Percentiles rank a stretch among this genome's conserved stretches.
Evolutionary conservation across 1,140 invertebrate species (phyloP).

Genomic region (Condylostylus longicornis): DNA sequence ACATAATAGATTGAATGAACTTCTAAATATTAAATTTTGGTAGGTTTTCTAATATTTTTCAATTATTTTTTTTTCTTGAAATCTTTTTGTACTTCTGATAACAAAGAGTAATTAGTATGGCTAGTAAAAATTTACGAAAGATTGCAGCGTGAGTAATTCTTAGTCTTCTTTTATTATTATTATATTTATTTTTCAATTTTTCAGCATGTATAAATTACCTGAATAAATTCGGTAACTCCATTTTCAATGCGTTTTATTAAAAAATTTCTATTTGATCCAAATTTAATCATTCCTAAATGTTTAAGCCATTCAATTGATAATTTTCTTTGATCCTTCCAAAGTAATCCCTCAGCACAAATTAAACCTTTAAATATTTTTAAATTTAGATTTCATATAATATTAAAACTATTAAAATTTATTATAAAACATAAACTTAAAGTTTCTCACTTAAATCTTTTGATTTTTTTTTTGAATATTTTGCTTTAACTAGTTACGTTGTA

Average conservation of each 20-base stretch:
- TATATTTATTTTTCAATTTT: too few species aligned
- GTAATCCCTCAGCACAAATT: slow-evolving; percentile 61
- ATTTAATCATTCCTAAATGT: slow-evolving; percentile 58
- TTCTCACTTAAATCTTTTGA: slow-evolving; percentile 30
- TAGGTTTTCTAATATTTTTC: too few species aligned
- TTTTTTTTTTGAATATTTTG: slow-evolving; percentile 1
- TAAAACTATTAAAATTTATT: background rate
- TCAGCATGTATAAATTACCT: slow-evolving; percentile 34
- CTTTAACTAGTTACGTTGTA: too few species aligned
- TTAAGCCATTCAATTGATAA: slow-evolving; percentile 56
- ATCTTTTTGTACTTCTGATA: too few species aligned
- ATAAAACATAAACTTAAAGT: slow-evolving; percentile 12
- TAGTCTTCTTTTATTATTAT: too few species aligned
- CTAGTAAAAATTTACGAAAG: too few species aligned
- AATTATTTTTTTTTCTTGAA: too few species aligned
- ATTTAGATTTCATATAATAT: background rate
- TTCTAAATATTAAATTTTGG: too few species aligned
- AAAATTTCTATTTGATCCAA: slow-evolving; percentile 39
- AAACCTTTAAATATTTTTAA: slow-evolving; percentile 40
- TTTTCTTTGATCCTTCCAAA: slow-evolving; percentile 71
- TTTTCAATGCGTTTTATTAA: slow-evolving; percentile 51
- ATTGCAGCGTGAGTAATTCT: too few species aligned
- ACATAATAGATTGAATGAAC: too few species aligned
- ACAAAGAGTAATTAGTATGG: too few species aligned
- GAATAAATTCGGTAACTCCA: slow-evolving; percentile 43